Evolutionary conservation across 2,797 vertebrate genomes (phyloP), one percentile per base, ranked within the genome.

Genomic region (Hippocampus kuda): DNA sequence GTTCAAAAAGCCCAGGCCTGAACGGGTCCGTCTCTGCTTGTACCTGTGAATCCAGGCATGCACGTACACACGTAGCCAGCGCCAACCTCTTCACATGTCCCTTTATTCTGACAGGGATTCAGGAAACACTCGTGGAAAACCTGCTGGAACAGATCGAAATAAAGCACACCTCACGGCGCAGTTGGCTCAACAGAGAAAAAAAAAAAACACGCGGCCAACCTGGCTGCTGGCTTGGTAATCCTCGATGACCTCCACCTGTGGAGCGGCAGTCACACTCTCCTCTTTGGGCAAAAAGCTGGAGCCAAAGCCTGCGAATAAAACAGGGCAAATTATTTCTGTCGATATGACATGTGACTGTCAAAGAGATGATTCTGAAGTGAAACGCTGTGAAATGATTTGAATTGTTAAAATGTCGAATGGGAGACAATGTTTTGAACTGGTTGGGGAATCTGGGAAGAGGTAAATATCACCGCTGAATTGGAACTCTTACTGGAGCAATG

Each of bases 91-190:
- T 98, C 94, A 84, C 97, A 99, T 0, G 93, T 98, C 13, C 96
- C 97, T 68, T 93, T 91, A 68, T 95, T 97, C 84, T 92, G 94
- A 83, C 97, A 99, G 0, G 96, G 97, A 78, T 95, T 94, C 83
- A 97, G 84, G 84, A 98, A 96, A 79, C 96, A 99, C 79, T 99
- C 96, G 0, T 98, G 95, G 84, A 99, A 99, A 85, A 96, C 93
- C 96, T 99, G 75, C 13, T 16, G 53, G 72, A 77, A 13, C 27
- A 46, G 68, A 72, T 79, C 53, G 56, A 34, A 44, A 22, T 59
- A 24, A 60, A 27, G 16, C 20, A 27, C 15, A 22, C 10, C 4
- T 30, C 13, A 11, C n/a, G 38, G 20, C 27, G 10, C 6, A 8
- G 22, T 2, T 24, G 11, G 22, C 9, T 42, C 10, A 3, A 18